Evolutionary conservation across 37 sponge, comb jelly and placozoan genomes (phyloP), one percentile per base, ranked within the genome.

Genomic region (Spongilla lacustris): DNA sequence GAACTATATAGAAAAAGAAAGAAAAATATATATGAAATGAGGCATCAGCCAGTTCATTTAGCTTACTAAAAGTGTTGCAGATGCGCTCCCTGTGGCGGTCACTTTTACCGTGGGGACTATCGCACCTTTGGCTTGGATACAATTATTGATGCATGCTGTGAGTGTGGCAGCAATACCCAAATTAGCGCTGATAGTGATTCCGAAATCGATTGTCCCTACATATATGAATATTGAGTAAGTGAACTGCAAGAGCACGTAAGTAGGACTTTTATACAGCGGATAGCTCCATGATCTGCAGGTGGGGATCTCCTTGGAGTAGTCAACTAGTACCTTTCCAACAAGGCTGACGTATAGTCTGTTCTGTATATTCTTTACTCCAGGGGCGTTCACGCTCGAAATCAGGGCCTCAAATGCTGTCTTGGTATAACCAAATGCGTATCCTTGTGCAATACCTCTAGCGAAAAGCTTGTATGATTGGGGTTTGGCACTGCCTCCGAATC

Each of bases 351-450:
- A 58, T 58, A 58, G 19, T 17, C 58, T 58, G 19, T 58, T 58
- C 58, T 58, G 58, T 58, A 58, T 58, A 17, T 17, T 58, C 14
- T 58, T 58, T 13, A 58, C 58, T 58, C 58, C 58, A 17, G 58
- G 58, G 58, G 58, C 58, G 21, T 58, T 58, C 58, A 58, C 58
- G 58, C 58, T 58, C 58, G 58, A 58, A 58, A 58, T 17, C 58
- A 58, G 58, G 11, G 58, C 58, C 14, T 58, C 58, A 58, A 58
- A 58, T 17, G 79, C 78, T 9, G 89, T 89, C 6, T 50, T 73
- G 8, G 71, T 89, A 32, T 50, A 83, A 2, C 84, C 84, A 89
- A 89, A 89, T 37, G 84, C 84, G 71, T 83, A 26, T n/a, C 89
- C 89, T 37, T 78, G 21, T 32, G 89, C 89, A 36, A 83, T 26